These are phyloP conservation scores for Tribolium castaneum DNA, from an alignment of 1,140 invertebrate species.

Conservation along the genomic window DNA sequence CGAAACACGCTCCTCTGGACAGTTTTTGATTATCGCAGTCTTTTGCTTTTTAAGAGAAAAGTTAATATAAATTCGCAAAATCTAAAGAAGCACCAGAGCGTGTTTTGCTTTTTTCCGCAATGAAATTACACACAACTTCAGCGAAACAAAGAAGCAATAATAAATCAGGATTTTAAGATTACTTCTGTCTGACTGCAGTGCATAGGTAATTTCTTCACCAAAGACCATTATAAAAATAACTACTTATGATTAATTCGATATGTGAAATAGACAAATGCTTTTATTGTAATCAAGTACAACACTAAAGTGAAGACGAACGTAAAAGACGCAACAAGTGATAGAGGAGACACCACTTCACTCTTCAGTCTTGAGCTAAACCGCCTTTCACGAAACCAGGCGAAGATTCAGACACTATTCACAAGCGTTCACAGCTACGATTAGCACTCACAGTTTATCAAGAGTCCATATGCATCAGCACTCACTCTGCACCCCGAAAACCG, in stretches of 20 bases:
- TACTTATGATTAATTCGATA: conserved; percentile 52
- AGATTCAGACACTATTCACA: conserved; percentile 51
- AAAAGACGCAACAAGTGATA: conserved; percentile 44
- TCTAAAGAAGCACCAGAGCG: neutral
- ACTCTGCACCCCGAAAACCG: conserved; percentile 53
- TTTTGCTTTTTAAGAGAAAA: neutral
- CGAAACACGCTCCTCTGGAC: conserved; percentile 13
- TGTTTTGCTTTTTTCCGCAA: neutral
- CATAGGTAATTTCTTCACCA: conserved; percentile 9
- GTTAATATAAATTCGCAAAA: neutral
- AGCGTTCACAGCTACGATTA: conserved; percentile 52
- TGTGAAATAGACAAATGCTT: conserved; percentile 51
- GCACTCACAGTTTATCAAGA: conserved; percentile 49
- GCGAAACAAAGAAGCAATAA: neutral
- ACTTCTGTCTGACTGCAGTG: neutral
- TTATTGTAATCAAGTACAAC: conserved; percentile 50
- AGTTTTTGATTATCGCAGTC: conserved; percentile 33
- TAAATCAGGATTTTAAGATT: neutral
- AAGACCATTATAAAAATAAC: conserved; percentile 42
- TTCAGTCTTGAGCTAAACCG: conserved; percentile 55
- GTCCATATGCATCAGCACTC: conserved; percentile 51
- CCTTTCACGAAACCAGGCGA: conserved; percentile 49
- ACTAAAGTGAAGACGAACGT: conserved; percentile 38
- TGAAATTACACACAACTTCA: conserved; percentile 11
- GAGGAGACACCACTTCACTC: conserved; percentile 47